These are phyloP conservation scores for Neotoma lepida DNA, from an alignment of 2,113 vertebrate genomes.

Conservation along the genomic window DNA sequence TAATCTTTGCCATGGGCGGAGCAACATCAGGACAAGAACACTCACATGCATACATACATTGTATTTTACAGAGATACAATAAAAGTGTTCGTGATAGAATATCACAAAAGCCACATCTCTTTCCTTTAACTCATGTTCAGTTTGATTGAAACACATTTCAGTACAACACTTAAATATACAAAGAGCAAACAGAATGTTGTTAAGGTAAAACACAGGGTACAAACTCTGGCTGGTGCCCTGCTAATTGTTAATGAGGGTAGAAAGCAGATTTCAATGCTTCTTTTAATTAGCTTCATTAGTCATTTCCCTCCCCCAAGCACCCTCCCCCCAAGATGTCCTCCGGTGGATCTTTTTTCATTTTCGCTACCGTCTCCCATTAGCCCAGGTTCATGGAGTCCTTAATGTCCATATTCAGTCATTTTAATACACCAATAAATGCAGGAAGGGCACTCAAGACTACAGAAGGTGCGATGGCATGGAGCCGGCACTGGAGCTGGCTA, in stretches of 20 bases:
- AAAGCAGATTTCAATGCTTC: constrained; percentile 93
- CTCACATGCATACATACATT: constrained; percentile 99
- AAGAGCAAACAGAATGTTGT: constrained; percentile 97
- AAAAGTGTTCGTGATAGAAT: constrained; percentile 96
- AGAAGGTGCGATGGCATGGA: constrained; percentile 91
- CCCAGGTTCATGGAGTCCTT: constrained; percentile 93
- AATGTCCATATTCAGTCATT: constrained; percentile 92
- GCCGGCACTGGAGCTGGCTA: constrained; percentile 91
- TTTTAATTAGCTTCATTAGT: constrained; percentile 94
- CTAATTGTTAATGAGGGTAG: constrained; percentile 94
- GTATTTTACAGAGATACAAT: constrained; percentile 99
- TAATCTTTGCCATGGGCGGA: constrained; percentile 88
- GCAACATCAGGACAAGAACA: constrained; percentile 97
- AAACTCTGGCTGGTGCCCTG: constrained; percentile 91
- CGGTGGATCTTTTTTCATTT: constrained; percentile 89
- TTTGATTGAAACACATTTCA: constrained; percentile 94
- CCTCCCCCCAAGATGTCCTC: constrained; percentile 88
- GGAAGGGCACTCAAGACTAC: constrained; percentile 92
- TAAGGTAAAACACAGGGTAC: constrained; percentile 93
- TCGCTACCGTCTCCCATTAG: constrained; percentile 90
- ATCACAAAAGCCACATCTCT: constrained; percentile 95
- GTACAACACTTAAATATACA: constrained; percentile 99
- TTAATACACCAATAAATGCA: constrained; percentile 92
- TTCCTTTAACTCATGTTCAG: constrained; percentile 89
- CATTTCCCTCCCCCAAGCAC: constrained; percentile 86